phyloP scores from a whole-genome alignment of 1,140 invertebrate genomes.

The Elysia chlorotica region DNA sequence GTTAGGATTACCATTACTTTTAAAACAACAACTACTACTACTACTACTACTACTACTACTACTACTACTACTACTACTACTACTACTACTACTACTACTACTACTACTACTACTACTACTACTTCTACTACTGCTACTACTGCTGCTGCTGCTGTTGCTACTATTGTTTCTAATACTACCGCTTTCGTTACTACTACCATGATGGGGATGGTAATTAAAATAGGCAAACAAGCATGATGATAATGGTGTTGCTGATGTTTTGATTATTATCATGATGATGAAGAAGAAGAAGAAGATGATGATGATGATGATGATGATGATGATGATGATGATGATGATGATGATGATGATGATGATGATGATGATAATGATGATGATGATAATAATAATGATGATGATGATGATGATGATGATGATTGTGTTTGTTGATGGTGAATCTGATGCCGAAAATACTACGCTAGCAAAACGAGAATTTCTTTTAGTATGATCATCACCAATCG shows the following conservation, averaged over 20 bases:
- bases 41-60: slow-evolving; percentile 18
- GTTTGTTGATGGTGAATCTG: not conserved
- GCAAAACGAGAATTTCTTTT: no score
- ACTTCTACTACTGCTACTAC: no score
- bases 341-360: not conserved
- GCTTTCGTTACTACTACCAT: no score
- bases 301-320: not conserved
- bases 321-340: not conserved
- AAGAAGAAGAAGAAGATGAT: no score
- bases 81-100: slow-evolving; percentile 20
- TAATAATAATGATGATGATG: not conserved
- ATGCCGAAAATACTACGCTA: no score
- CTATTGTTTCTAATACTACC: no score
- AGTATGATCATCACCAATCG: no score
- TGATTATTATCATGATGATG: no score
- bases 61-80: slow-evolving; percentile 19
- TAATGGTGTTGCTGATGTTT: no score
- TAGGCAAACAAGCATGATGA: no score
- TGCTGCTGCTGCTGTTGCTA: no score
- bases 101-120: slow-evolving; percentile 18
- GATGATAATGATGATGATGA: not conserved
- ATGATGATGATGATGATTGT: not conserved
- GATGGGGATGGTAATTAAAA: no score
- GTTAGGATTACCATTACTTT: slow-evolving; percentile 2
- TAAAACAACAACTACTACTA: slow-evolving; percentile 7